Evolutionary conservation across 2,113 vertebrate genomes (phyloP).

Genomic region (Rhinolophus ferrumequinum): DNA sequence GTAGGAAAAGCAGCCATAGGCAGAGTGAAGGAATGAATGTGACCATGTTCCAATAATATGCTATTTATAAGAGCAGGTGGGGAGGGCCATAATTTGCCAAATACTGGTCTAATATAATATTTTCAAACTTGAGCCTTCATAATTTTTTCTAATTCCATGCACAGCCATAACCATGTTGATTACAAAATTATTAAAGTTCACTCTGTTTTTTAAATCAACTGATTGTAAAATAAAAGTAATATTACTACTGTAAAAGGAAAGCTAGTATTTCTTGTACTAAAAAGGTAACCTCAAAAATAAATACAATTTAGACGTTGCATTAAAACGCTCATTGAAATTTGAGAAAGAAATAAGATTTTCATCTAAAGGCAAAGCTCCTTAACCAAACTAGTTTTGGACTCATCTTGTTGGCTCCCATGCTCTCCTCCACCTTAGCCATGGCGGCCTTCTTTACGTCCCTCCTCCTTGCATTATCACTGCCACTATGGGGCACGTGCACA

Average conservation of each 20-base stretch:
- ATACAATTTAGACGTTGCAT: not conserved
- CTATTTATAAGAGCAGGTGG: not conserved
- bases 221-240: conserved; percentile 13
- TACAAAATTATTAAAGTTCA: not conserved
- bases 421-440: not conserved
- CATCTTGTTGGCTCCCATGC: fast-evolving
- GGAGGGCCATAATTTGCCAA: not conserved
- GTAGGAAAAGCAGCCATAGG: not conserved
- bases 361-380: not conserved
- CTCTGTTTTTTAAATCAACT: not conserved
- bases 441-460: not conserved
- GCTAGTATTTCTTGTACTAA: not conserved
- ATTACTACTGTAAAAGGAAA: not conserved
- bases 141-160: not conserved
- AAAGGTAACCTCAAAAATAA: not conserved
- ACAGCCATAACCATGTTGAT: not conserved
- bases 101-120: not conserved
- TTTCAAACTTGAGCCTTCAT: not conserved
- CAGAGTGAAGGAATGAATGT: not conserved
- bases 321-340: not conserved
- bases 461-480: not conserved
- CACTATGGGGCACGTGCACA: not conserved
- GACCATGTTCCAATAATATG: not conserved
- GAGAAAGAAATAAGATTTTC: not conserved
- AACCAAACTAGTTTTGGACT: not conserved